phyloP scores from a whole-genome alignment of 2,888 invertebrate species.

The Aplocera efformata region DNA sequence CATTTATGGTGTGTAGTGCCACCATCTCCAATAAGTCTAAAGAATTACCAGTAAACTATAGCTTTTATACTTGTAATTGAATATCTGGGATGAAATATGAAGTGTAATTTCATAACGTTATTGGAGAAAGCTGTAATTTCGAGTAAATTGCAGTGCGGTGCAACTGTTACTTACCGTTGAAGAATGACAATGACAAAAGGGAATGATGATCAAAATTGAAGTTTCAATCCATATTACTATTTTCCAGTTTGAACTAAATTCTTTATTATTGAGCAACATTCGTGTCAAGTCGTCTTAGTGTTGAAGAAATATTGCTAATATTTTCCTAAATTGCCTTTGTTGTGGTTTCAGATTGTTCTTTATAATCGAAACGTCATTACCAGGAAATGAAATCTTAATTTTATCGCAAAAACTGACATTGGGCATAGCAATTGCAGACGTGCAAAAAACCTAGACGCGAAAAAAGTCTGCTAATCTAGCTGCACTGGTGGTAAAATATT shows the following conservation, averaged over 20 bases:
- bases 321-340: not conserved
- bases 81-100: constrained; percentile 13
- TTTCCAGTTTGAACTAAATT: too few relatives aligned
- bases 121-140: constrained; percentile 17
- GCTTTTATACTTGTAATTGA: constrained; percentile 11
- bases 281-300: too few relatives aligned
- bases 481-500: constrained; percentile 9
- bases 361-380: constrained; percentile 2
- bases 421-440: constrained; percentile 25
- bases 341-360: constrained; percentile 3
- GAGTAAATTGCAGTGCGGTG: constrained; percentile 9
- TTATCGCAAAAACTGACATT: constrained; percentile 19
- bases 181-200: constrained; percentile 5
- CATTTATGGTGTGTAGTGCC: constrained; percentile 14
- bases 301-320: too few relatives aligned
- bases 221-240: too few relatives aligned
- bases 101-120: constrained; percentile 10
- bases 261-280: too few relatives aligned
- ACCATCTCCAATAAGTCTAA: constrained; percentile 10
- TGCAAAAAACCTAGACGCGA: constrained; percentile 29
- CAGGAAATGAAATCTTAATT: constrained; percentile 13
- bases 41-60: constrained; percentile 2
- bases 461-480: constrained; percentile 17
- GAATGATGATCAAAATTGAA: not conserved
- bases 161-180: constrained; percentile 6